Percentiles rank a stretch among this genome's conserved stretches.
phyloP scores from a whole-genome alignment of 2,888 invertebrate species.

The Aphodius granarius region DNA sequence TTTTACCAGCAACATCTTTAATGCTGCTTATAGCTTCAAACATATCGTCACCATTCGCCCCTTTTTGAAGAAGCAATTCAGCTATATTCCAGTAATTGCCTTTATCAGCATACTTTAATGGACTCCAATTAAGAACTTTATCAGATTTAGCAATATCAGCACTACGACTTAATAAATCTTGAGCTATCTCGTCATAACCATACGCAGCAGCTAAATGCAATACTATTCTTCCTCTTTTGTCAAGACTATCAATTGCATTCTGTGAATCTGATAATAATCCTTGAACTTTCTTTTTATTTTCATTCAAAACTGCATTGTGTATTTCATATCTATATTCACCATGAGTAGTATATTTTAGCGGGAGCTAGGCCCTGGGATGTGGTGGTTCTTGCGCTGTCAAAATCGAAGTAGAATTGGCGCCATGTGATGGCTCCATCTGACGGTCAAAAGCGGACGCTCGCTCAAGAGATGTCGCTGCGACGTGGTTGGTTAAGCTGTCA shows the following conservation, averaged over 20 bases:
- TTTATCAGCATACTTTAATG: not conserved
- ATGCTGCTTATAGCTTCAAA: not conserved
- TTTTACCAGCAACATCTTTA: not conserved
- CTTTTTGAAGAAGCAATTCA: not conserved
- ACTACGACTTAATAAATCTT: not conserved
- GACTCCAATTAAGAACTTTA: not conserved
- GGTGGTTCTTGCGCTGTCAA: too few species aligned
- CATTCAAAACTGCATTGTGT: not conserved
- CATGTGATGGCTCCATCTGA: too few species aligned
- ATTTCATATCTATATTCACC: not conserved
- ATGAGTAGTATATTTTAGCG: too few species aligned
- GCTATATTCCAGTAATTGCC: not conserved
- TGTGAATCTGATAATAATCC: not conserved
- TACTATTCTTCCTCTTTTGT: not conserved
- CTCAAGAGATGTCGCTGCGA: too few species aligned
- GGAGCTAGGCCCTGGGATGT: too few species aligned
- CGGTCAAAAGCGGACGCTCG: too few species aligned
- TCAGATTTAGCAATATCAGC: not conserved
- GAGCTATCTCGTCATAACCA: not conserved
- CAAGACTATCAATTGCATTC: not conserved
- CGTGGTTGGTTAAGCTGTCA: too few species aligned
- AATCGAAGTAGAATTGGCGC: too few species aligned
- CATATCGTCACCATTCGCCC: not conserved
- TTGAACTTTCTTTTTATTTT: not conserved
- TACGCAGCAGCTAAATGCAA: conserved; percentile 1